Conservation (phyloP, 2,888 invertebrate genomes). For the Chorisops tibialis region DNA sequence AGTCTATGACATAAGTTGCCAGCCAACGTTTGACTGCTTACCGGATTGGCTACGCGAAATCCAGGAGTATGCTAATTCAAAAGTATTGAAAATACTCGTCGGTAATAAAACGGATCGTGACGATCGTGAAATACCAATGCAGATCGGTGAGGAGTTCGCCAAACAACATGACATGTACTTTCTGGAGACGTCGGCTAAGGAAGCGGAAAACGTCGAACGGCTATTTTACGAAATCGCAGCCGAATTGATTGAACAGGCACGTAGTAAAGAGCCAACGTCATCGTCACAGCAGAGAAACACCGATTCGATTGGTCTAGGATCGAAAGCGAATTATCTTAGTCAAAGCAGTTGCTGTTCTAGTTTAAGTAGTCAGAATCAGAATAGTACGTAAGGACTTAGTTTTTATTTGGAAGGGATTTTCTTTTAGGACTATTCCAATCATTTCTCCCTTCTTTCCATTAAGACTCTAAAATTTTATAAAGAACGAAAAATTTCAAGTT, state of each 20-base stretch:
- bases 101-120: slow-evolving; percentile 98
- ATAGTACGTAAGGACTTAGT: slow-evolving; percentile 18
- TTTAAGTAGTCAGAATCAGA: slow-evolving; percentile 31
- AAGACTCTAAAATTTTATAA: no score
- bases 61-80: slow-evolving; percentile 94
- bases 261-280: slow-evolving; percentile 63
- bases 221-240: slow-evolving; percentile 96
- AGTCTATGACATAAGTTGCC: slow-evolving; percentile 96
- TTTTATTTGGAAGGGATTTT: no score
- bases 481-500: no score
- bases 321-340: slow-evolving; percentile 36
- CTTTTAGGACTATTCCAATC: no score
- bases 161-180: slow-evolving; percentile 96
- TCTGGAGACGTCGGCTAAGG: slow-evolving; percentile 96
- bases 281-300: slow-evolving; percentile 28
- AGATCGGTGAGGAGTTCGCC: slow-evolving; percentile 94
- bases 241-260: slow-evolving; percentile 88
- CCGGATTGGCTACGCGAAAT: slow-evolving; percentile 97
- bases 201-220: slow-evolving; percentile 95
- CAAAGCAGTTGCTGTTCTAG: slow-evolving; percentile 37
- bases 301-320: slow-evolving; percentile 34
- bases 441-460: no score
- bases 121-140: slow-evolving; percentile 84
- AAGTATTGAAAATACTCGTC: slow-evolving; percentile 90
- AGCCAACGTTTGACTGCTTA: slow-evolving; percentile 96